Base-by-base conservation (phyloP, 2,888 invertebrate species). In the Eilema sororculum region DNA sequence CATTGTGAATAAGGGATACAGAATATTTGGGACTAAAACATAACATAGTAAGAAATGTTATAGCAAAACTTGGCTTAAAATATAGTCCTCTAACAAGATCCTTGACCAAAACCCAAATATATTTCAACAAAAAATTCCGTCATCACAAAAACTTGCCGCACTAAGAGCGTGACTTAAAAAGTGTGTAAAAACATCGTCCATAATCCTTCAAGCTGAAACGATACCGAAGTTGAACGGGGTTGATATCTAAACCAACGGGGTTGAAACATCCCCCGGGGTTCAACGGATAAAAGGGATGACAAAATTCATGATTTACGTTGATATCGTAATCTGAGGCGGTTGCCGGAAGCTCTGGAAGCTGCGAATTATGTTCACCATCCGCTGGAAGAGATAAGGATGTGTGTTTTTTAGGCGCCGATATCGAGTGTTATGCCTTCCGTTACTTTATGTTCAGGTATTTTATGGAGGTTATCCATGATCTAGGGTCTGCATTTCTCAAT, bases 221-320 rank as follows among this genome's bases (percentile, higher is more conserved):
- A 67, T 74, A 75, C 71, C 37, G 30, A 71, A 66, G 70, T 75
- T 68, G 70, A 71, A 62, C 65, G 56, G 67, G 68, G 58, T 62
- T 69, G 58, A 65, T 74, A 78, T 77, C 77, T 72, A 68, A 71
- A 61, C 64, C 78, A 63, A 69, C 28, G 33, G 63, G 72, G 65
- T 60, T 65, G 64, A 25, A 73, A 74, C 67, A 65, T 69, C 64
- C 76, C 74, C 63, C 46, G 57, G 65, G 68, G 69, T 76, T 76
- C 64, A 73, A 57, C 74, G 72, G 76, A 72, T 66, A 69, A 74
- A 72, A 68, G 71, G 77, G 78, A 76, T 76, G 82, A 82, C 83
- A 79, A 78, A 81, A 78, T 74, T 77, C 79, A 79, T 82, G 83
- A 82, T 82, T 82, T 82, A 82, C 81, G 73, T 67, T 75, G 83